phyloP scores from a whole-genome alignment of 1,140 invertebrate genomes.

The Drosophila auraria region DNA sequence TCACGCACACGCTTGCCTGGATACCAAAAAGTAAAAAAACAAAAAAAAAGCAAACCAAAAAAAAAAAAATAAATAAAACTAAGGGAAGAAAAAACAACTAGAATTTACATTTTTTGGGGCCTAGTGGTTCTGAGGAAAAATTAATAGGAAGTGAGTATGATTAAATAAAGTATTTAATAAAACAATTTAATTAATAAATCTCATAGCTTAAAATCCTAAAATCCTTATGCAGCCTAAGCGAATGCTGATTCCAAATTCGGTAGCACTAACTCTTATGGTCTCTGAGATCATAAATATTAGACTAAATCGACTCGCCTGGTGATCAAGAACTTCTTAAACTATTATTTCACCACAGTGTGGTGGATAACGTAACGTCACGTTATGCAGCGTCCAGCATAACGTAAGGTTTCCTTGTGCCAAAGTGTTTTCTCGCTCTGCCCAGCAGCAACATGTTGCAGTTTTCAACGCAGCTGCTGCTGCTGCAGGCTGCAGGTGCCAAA shows the following conservation, averaged over 20 bases:
- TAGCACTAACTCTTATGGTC: too few species aligned
- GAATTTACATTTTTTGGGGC: neutral
- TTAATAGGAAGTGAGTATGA: too few species aligned
- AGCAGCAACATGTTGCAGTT: constrained; percentile 46
- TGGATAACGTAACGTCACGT: constrained; percentile 16
- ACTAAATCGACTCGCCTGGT: too few species aligned
- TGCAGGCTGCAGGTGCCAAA: constrained; percentile 38
- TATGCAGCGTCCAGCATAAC: constrained; percentile 12
- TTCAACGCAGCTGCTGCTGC: constrained; percentile 30
- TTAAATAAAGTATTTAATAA: too few species aligned
- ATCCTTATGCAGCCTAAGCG: too few species aligned
- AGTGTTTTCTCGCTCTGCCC: neutral
- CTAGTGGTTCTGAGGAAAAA: too few species aligned
- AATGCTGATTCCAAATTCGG: too few species aligned
- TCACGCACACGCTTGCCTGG: constrained; percentile 22
- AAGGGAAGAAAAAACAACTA: neutral
- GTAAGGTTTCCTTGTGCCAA: constrained; percentile 8
- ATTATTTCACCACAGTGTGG: constrained; percentile 13
- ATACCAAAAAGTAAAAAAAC: constrained; percentile 13
- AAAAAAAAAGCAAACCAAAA: constrained; percentile 3
- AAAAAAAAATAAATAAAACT: constrained; percentile 1
- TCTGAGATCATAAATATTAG: too few species aligned
- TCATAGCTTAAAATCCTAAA: too few species aligned
- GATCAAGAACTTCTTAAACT: too few species aligned
- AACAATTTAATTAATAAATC: too few species aligned